Evolutionary conservation across 2,888 invertebrate species (phyloP), one percentile per base, ranked within the genome.

Genomic region (Spisula solida): DNA sequence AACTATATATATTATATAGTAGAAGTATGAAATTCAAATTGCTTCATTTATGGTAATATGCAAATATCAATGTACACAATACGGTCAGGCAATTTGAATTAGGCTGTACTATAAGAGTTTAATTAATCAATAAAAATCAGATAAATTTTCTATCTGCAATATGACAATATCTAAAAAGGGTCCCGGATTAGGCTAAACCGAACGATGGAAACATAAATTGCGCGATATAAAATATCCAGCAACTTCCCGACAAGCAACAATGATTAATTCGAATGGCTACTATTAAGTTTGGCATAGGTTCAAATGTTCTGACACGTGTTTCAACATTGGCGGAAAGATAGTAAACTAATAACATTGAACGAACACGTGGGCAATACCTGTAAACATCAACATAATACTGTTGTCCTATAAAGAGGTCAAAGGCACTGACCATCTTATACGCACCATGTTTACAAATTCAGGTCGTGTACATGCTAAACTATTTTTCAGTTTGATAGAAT

Each of bases 281-380:
- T 66, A 25, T n/a, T 25, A 6, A 66, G n/a, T 25, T 66, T 66
- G 60, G 60, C 60, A n/a, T 66, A 66, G n/a, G n/a, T 25, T 66
- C 60, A 66, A 66, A n/a, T 25, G 25, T 25, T 66, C 60, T 6
- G n/a, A 12, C 25, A 66, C 60, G 60, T 12, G 60, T 25, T 25
- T 25, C 60, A 66, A 66, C 12, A 66, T 66, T 66, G 60, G 60
- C 60, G 60, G 60, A 66, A 66, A 66, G 60, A 66, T 66, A 66
- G n/a, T n/a, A 18, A 56, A 66, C 25, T 8, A 66, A n/a, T n/a
- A n/a, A 25, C 25, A 66, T 25, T n/a, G 60, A 25, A 12, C 60
- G 60, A 66, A 10, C 60, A 66, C 25, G 60, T 66, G 60, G 20
- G n/a, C 60, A 2, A 25, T 66, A 66, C 60, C 60, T 66, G 12